Evolutionary conservation across 37 sponge, comb jelly and placozoan genomes (phyloP).

Genomic region (Halichondria panicea): DNA sequence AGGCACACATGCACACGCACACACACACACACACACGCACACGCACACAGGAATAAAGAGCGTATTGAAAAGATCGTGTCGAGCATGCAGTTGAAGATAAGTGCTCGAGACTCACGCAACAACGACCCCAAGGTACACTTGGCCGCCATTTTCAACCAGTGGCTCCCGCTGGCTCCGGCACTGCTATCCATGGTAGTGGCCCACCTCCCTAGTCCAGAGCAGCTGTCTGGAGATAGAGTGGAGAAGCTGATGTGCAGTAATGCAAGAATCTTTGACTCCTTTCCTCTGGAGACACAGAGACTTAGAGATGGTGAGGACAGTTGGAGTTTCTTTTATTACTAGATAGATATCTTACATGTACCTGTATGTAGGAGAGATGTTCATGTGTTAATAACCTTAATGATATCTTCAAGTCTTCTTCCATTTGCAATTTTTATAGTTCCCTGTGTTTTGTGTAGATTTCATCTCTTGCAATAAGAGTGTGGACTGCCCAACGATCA

Average conservation of each 20-base stretch:
- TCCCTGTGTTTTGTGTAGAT: conserved; percentile 34
- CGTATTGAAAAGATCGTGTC: conserved; percentile 87
- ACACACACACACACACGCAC: too few relatives aligned
- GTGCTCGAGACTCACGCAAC: conserved; percentile 75
- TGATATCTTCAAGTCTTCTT: background rate
- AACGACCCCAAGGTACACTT: conserved; percentile 73
- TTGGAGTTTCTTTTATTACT: background rate
- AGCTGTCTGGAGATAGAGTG: conserved; percentile 65
- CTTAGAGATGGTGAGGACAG: conserved; percentile 64
- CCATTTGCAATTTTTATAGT: background rate
- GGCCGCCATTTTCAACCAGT: conserved; percentile 87
- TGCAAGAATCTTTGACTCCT: conserved; percentile 63
- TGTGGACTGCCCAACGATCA: conserved; percentile 62
- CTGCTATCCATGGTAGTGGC: conserved; percentile 81
- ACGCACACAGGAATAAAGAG: conserved; percentile 70
- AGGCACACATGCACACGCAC: too few relatives aligned
- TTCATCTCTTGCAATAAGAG: conserved; percentile 66
- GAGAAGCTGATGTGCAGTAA: conserved; percentile 82
- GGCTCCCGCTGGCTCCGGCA: conserved; percentile 91
- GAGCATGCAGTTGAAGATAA: conserved; percentile 77
- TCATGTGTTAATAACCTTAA: background rate
- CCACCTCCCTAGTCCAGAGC: conserved; percentile 83
- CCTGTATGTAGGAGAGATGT: too few relatives aligned
- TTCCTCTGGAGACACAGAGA: conserved; percentile 72
- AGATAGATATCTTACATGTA: too few relatives aligned